Percentiles rank a stretch among this genome's conserved stretches.
These are phyloP conservation scores for Gasteruption jaculator DNA, from an alignment of 2,888 invertebrate species.

Conservation along the genomic window DNA sequence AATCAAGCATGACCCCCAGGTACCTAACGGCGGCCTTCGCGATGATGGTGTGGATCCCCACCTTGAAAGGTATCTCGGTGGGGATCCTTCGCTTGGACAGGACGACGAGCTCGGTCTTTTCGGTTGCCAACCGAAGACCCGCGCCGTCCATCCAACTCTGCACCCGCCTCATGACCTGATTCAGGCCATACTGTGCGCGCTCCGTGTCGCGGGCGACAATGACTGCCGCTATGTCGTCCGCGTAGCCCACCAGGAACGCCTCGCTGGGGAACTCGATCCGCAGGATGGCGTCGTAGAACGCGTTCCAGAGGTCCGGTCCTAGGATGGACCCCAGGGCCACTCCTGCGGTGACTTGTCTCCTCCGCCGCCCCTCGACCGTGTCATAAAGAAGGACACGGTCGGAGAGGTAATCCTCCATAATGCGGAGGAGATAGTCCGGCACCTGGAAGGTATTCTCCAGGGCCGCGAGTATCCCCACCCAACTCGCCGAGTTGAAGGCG, in stretches of 20 bases:
- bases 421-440: slow-evolving; percentile 17
- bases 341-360: slow-evolving; percentile 17
- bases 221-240: slow-evolving; percentile 14
- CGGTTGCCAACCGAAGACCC: slow-evolving; percentile 10
- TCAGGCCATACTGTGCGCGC: slow-evolving; percentile 12
- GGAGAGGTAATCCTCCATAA: slow-evolving; percentile 20
- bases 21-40: slow-evolving; percentile 16
- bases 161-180: slow-evolving; percentile 15
- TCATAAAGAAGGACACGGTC: slow-evolving; percentile 16
- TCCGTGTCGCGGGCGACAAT: slow-evolving; percentile 2
- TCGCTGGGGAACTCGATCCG: slow-evolving; percentile 11
- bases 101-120: slow-evolving; percentile 17
- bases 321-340: slow-evolving; percentile 21
- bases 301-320: slow-evolving; percentile 23
- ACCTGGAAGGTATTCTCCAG: slow-evolving; percentile 13
- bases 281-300: slow-evolving; percentile 16
- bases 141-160: slow-evolving; percentile 16
- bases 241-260: slow-evolving; percentile 8
- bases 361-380: slow-evolving; percentile 13
- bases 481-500: slow-evolving; percentile 25
- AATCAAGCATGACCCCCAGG: slow-evolving; percentile 23
- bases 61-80: background rate
- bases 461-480: slow-evolving; percentile 18
- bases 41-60: background rate
- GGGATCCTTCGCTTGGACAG: slow-evolving; percentile 16